These are phyloP conservation scores for Priocnemis perturbator DNA, from an alignment of 2,888 invertebrate genomes.

Conservation along the genomic window DNA sequence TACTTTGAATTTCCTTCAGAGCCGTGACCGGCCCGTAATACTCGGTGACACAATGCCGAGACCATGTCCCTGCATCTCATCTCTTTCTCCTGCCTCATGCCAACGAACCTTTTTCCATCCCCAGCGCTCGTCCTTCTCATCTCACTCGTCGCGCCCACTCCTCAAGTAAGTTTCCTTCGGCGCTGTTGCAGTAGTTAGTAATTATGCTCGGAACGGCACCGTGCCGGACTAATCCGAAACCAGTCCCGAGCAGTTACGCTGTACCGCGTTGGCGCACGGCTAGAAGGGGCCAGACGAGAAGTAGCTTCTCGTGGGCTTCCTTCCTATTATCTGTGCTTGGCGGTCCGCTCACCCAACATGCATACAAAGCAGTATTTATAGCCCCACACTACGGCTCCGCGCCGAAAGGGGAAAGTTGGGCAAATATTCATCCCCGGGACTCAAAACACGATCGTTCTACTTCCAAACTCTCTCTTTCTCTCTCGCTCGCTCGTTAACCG, in stretches of 20 bases:
- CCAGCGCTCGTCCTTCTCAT: not conserved
- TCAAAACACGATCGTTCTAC: constrained; percentile 51
- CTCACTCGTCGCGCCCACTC: too few relatives aligned
- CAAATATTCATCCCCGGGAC: constrained; percentile 55
- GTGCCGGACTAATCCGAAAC: constrained; percentile 30
- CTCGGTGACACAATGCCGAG: too few relatives aligned
- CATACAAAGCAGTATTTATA: constrained; percentile 69
- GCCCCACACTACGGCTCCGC: constrained; percentile 30
- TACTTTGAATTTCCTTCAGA: not conserved
- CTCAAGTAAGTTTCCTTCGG: constrained; percentile 22
- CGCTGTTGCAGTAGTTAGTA: not conserved
- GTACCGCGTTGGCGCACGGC: constrained; percentile 16
- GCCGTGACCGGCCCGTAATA: too few relatives aligned
- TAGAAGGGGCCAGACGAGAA: constrained; percentile 50
- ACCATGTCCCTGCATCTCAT: not conserved
- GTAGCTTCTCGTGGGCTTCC: constrained; percentile 58
- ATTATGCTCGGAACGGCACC: not conserved
- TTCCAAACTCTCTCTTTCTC: constrained; percentile 20
- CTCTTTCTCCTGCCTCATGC: constrained; percentile 16
- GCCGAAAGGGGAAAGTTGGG: constrained; percentile 35
- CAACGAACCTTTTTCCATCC: constrained; percentile 22
- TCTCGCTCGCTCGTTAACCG: not conserved
- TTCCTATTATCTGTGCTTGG: constrained; percentile 65
- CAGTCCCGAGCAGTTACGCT: constrained; percentile 36
- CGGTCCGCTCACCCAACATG: constrained; percentile 59